Percentiles rank a stretch among this genome's conserved stretches.
Evolutionary conservation across 1,140 invertebrate genomes (phyloP).

Genomic region (Neocloeon triangulifer): DNA sequence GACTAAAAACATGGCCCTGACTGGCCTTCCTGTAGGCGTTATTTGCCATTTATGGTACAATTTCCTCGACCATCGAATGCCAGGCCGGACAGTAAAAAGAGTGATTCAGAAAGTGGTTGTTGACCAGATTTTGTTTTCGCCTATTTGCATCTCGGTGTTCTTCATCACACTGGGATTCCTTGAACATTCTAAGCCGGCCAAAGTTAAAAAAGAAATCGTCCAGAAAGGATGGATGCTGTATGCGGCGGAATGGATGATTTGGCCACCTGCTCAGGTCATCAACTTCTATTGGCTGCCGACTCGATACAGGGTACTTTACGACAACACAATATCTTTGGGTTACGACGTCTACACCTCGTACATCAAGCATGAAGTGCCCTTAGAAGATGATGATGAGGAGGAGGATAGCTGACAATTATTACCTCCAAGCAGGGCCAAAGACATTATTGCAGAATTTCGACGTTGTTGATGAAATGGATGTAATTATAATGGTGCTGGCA

Average conservation of each 20-base stretch:
- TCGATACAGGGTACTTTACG: slow-evolving; percentile 68
- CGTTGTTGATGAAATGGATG: too few relatives aligned
- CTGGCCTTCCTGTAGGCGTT: slow-evolving; percentile 56
- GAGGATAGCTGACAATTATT: too few relatives aligned
- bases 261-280: slow-evolving; percentile 59
- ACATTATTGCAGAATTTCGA: too few relatives aligned
- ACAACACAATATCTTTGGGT: slow-evolving; percentile 70
- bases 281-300: slow-evolving; percentile 78
- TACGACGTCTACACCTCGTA: slow-evolving; percentile 85
- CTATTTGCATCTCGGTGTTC: slow-evolving; percentile 57
- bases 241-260: slow-evolving; percentile 55
- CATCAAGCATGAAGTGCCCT: slow-evolving; percentile 39
- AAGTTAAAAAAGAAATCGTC: slow-evolving; percentile 46
- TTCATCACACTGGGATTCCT: slow-evolving; percentile 53
- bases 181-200: slow-evolving; percentile 33
- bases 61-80: slow-evolving; percentile 39
- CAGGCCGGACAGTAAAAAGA: slow-evolving; percentile 38
- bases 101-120: slow-evolving; percentile 66
- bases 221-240: slow-evolving; percentile 60
- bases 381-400: too few relatives aligned
- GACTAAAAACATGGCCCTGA: slow-evolving; percentile 54
- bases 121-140: slow-evolving; percentile 76
- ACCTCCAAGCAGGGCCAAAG: too few relatives aligned
- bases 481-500: too few relatives aligned
- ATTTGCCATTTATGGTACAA: slow-evolving; percentile 71